Percentiles rank a stretch among this genome's conserved stretches.
These are phyloP conservation scores for Anoplius nigerrimus DNA, from an alignment of 2,888 invertebrate species.

Conservation along the genomic window DNA sequence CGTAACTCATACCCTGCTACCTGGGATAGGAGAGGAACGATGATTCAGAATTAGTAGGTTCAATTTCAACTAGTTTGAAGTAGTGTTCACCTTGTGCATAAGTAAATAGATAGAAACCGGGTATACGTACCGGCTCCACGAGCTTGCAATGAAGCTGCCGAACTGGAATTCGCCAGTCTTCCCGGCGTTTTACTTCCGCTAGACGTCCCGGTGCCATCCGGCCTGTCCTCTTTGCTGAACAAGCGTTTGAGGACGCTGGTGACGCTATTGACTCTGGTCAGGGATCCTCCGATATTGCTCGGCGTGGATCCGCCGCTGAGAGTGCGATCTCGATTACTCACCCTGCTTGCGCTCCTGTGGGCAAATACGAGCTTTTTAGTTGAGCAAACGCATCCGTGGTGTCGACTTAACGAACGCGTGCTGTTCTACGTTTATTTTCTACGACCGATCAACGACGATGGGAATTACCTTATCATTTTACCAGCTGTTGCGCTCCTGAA, in stretches of 20 bases:
- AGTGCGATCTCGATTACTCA: constrained; percentile 68
- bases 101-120: too few relatives aligned
- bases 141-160: constrained; percentile 65
- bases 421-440: background rate
- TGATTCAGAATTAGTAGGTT: too few relatives aligned
- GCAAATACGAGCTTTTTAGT: constrained; percentile 11
- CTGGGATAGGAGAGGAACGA: too few relatives aligned
- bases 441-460: background rate
- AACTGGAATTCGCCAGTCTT: constrained; percentile 70
- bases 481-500: constrained; percentile 38
- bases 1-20: too few relatives aligned
- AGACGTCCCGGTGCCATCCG: constrained; percentile 70
- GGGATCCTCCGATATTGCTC: constrained; percentile 76
- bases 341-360: constrained; percentile 68
- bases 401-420: background rate
- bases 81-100: too few relatives aligned
- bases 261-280: constrained; percentile 86
- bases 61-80: too few relatives aligned
- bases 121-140: constrained; percentile 43
- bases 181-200: constrained; percentile 76
- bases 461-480: constrained; percentile 42
- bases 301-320: constrained; percentile 68
- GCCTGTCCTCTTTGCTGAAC: constrained; percentile 84
- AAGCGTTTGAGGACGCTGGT: constrained; percentile 86
- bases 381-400: too few relatives aligned